These are phyloP conservation scores for Chironomus striatipennis DNA, from an alignment of 1,140 invertebrate species.

Conservation along the genomic window DNA sequence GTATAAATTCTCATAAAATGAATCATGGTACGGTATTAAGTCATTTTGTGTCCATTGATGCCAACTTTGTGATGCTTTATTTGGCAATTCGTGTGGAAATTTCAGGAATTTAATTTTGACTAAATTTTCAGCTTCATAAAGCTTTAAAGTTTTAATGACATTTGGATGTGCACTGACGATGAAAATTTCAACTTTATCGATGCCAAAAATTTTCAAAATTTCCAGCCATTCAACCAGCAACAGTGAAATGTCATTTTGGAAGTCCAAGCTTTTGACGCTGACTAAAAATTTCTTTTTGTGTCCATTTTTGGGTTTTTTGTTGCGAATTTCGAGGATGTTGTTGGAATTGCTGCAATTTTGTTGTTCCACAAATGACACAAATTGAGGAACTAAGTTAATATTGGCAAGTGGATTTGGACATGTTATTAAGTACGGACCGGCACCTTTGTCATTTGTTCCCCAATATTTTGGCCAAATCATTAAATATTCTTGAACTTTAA, in stretches of 20 bases:
- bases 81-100: neutral
- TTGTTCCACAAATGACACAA: conserved; percentile 9
- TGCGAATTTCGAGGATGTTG: conserved; percentile 17
- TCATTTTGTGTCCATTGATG: conserved; percentile 1
- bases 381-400: neutral
- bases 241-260: neutral
- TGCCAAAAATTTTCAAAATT: neutral
- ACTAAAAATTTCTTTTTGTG: neutral
- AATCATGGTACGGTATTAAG: neutral
- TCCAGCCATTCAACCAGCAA: neutral
- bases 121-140: neutral
- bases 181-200: neutral
- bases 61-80: neutral
- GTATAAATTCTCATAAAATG: neutral
- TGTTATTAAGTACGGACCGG: neutral
- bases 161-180: neutral
- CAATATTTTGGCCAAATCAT: conserved; percentile 17
- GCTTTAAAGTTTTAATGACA: neutral
- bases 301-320: neutral
- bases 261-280: neutral
- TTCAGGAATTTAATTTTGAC: neutral
- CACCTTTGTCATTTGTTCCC: neutral
- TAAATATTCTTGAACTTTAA: neutral
- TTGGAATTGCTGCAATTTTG: neutral
- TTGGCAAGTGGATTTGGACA: neutral